These are phyloP conservation scores for Gymnodraco acuticeps DNA, from an alignment of 2,797 vertebrate species.

Conservation along the genomic window DNA sequence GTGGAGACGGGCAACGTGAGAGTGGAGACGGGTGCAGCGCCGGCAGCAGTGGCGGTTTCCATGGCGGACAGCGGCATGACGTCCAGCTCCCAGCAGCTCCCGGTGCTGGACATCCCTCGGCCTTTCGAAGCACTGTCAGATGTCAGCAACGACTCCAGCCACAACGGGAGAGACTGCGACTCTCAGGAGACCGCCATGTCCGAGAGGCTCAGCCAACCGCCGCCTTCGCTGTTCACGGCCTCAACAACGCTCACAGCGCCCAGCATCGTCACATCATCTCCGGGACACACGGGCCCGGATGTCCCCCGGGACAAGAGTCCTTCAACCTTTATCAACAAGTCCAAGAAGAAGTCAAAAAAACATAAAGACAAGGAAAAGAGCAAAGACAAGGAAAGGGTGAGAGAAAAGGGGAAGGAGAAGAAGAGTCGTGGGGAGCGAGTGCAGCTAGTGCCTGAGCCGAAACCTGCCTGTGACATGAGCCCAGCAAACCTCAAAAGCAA, in stretches of 20 bases:
- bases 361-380: conserved; percentile 93
- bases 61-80: conserved; percentile 60
- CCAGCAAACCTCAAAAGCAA: conserved; percentile 77
- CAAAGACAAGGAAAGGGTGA: conserved; percentile 83
- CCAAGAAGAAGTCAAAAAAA: conserved; percentile 96
- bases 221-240: conserved; percentile 46
- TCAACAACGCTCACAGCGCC: conserved; percentile 34
- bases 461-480: conserved; percentile 78
- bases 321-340: conserved; percentile 83
- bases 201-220: conserved; percentile 84
- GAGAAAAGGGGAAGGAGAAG: conserved; percentile 47
- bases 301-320: conserved; percentile 61
- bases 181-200: conserved; percentile 80
- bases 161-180: conserved; percentile 91
- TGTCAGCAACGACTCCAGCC: conserved; percentile 92
- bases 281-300: conserved; percentile 47
- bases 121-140: conserved; percentile 92
- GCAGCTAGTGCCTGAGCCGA: conserved; percentile 68
- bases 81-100: conserved; percentile 83
- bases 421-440: conserved; percentile 70
- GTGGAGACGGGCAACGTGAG: conserved; percentile 12
- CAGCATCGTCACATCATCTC: conserved; percentile 52
- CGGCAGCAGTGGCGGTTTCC: conserved; percentile 47
- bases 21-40: conserved; percentile 78
- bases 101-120: conserved; percentile 86